These are phyloP conservation scores for Sander lucioperca DNA, from an alignment of 2,113 vertebrate genomes.

Conservation along the genomic window DNA sequence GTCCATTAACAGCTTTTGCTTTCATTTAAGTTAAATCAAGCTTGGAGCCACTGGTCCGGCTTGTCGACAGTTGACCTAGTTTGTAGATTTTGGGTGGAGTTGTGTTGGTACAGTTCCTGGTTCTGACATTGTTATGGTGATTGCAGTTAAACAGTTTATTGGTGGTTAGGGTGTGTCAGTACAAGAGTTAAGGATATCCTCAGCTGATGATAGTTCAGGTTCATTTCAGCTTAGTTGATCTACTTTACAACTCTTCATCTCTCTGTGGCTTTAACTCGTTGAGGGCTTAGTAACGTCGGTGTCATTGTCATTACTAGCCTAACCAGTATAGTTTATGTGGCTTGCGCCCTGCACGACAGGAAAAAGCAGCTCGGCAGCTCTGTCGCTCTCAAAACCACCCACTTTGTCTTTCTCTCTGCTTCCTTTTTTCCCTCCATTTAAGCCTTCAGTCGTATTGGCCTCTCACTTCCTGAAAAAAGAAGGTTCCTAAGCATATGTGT, in stretches of 20 bases:
- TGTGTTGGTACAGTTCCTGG: constrained; percentile 1
- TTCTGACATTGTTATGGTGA: background rate
- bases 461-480: constrained; percentile 56
- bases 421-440: constrained; percentile 52
- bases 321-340: constrained; percentile 31
- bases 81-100: constrained; percentile 2
- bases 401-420: constrained; percentile 42
- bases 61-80: constrained; percentile 1
- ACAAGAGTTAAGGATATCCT: background rate
- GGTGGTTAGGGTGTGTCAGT: constrained; percentile 22
- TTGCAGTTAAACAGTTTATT: background rate
- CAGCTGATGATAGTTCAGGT: background rate
- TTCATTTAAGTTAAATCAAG: background rate
- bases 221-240: background rate
- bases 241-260: background rate
- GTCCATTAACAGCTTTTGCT: background rate
- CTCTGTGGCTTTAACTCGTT: background rate
- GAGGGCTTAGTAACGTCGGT: background rate
- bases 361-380: constrained; percentile 77
- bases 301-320: background rate
- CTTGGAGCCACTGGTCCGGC: background rate
- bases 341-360: constrained; percentile 68
- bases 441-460: constrained; percentile 62
- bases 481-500: constrained; percentile 39
- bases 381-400: constrained; percentile 59